Percentiles rank a stretch among this genome's conserved stretches.
Conservation (phyloP, 1,140 invertebrate genomes). For the Orussus abietinus region DNA sequence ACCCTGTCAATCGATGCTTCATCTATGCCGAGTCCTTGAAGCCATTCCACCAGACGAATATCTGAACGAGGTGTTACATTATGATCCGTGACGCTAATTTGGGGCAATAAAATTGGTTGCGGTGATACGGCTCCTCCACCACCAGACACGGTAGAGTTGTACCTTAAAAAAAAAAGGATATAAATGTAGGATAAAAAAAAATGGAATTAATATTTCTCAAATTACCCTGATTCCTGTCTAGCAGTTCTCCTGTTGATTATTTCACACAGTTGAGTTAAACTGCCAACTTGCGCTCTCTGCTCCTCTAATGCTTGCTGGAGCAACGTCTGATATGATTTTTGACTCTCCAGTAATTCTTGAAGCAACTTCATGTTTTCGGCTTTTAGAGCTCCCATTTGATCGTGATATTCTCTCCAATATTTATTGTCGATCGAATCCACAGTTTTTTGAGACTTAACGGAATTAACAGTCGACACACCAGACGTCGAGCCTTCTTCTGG, state of each 20-base stretch:
- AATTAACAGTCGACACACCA: constrained; percentile 66
- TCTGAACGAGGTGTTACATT: constrained; percentile 33
- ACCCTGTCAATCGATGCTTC: constrained; percentile 57
- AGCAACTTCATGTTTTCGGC: constrained; percentile 57
- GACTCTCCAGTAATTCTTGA: constrained; percentile 64
- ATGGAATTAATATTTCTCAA: constrained; percentile 9
- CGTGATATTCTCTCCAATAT: constrained; percentile 53
- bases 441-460: constrained; percentile 60
- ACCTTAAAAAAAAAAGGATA: constrained; percentile 20
- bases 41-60: constrained; percentile 57
- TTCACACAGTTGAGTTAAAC: constrained; percentile 50
- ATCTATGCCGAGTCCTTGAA: constrained; percentile 58
- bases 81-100: constrained; percentile 39
- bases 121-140: constrained; percentile 18
- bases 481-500: constrained; percentile 61
- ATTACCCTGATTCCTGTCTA: constrained; percentile 37
- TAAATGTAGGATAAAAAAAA: constrained; percentile 11
- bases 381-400: constrained; percentile 53
- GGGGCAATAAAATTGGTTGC: constrained; percentile 25
- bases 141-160: constrained; percentile 25
- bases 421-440: constrained; percentile 49
- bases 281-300: constrained; percentile 58
- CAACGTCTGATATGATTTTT: constrained; percentile 68
- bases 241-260: constrained; percentile 36
- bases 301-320: constrained; percentile 69